Percentiles rank a stretch among this genome's conserved stretches.
Evolutionary conservation across 1,140 invertebrate genomes (phyloP).

Genomic region (Drosophila ficusphila): DNA sequence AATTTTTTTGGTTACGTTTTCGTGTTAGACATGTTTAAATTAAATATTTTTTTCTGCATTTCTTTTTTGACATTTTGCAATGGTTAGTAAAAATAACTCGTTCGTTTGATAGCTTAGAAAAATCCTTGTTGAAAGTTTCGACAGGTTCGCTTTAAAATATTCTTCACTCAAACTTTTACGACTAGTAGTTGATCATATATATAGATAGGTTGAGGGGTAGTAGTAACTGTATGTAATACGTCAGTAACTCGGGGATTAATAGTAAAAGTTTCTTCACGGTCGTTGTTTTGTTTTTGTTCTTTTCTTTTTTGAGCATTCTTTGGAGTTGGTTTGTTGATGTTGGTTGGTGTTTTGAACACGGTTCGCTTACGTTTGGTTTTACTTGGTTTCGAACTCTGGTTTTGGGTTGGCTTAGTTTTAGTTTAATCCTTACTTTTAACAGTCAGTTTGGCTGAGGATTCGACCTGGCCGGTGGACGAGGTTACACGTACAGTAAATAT

Average conservation of each 20-base stretch:
- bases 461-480: slow-evolving; percentile 94
- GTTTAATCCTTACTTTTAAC: slow-evolving; percentile 98
- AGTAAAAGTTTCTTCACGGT: slow-evolving; percentile 38
- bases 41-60: slow-evolving; percentile 55
- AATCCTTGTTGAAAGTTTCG: slow-evolving; percentile 44
- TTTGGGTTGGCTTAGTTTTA: slow-evolving; percentile 72
- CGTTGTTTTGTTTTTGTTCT: slow-evolving; percentile 35
- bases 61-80: slow-evolving; percentile 61
- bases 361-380: slow-evolving; percentile 71
- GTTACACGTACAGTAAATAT: slow-evolving; percentile 95
- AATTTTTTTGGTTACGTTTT: slow-evolving; percentile 40
- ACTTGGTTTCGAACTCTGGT: slow-evolving; percentile 68
- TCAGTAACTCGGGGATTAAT: slow-evolving; percentile 63
- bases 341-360: slow-evolving; percentile 60
- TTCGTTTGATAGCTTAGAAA: slow-evolving; percentile 55
- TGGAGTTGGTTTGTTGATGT: slow-evolving; percentile 73
- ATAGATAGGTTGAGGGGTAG: slow-evolving; percentile 43
- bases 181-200: slow-evolving; percentile 68
- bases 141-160: slow-evolving; percentile 57
- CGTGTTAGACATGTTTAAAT: slow-evolving; percentile 65
- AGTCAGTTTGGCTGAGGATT: slow-evolving; percentile 95
- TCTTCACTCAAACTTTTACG: slow-evolving; percentile 72
- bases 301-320: slow-evolving; percentile 71
- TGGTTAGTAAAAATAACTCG: slow-evolving; percentile 77
- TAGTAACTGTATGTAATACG: slow-evolving; percentile 56